Evolutionary conservation across 2,888 invertebrate genomes (phyloP).

Genomic region (Aspidiotus rigidus): DNA sequence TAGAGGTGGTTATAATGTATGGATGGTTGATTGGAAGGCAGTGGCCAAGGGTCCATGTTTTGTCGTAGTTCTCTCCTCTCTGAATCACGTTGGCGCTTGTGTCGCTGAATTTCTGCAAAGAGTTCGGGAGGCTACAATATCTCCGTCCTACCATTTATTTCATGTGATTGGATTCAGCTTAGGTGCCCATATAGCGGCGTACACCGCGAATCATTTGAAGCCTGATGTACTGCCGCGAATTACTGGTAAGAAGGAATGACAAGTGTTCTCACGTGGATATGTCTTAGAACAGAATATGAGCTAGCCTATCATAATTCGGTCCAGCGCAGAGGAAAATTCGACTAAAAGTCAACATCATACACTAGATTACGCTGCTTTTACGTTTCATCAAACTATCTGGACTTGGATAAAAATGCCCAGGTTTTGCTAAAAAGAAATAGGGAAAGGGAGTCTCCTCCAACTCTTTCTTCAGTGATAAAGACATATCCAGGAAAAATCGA

Average conservation of each 20-base stretch:
- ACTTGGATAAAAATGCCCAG: not conserved
- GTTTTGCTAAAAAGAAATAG: no score
- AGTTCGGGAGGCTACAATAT: conserved; percentile 29
- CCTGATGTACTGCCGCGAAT: conserved; percentile 51
- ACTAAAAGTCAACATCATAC: no score
- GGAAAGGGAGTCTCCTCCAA: no score
- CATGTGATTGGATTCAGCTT: conserved; percentile 59
- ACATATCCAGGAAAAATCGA: no score
- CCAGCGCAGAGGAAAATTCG: no score
- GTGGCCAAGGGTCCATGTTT: conserved; percentile 55
- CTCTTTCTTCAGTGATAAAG: no score
- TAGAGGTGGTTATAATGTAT: conserved; percentile 49
- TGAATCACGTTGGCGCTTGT: conserved; percentile 53
- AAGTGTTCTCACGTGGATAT: no score
- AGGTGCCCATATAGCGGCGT: conserved; percentile 47
- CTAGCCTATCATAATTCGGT: no score
- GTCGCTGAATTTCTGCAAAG: conserved; percentile 46
- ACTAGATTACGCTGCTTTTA: no score
- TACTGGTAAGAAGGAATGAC: conserved; percentile 45
- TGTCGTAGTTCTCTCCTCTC: conserved; percentile 54
- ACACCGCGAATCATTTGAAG: conserved; percentile 47
- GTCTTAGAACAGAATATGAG: no score
- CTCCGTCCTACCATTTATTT: conserved; percentile 40
- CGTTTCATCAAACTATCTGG: no score
- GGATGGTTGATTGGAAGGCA: conserved; percentile 56